Evolutionary conservation across 2,888 invertebrate genomes (phyloP).

Genomic region (Dascillus cervinus): DNA sequence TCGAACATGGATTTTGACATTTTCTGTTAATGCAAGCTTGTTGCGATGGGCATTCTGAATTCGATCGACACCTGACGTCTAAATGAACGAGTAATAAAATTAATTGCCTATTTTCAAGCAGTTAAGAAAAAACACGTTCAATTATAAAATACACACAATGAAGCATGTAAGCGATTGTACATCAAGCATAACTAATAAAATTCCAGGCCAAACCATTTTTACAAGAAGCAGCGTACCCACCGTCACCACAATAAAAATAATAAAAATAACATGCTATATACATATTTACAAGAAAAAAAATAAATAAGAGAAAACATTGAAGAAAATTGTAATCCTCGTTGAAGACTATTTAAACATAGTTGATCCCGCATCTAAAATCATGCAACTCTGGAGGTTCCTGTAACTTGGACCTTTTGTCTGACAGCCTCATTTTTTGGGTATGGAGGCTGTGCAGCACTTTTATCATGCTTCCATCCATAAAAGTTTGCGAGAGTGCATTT

Average conservation of each 20-base stretch:
- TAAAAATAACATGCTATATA: constrained; percentile 17
- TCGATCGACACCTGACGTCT: constrained; percentile 74
- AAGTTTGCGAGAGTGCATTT: constrained; percentile 21
- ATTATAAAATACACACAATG: constrained; percentile 8
- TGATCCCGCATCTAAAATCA: constrained; percentile 24
- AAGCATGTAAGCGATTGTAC: constrained; percentile 19
- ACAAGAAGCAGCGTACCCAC: constrained; percentile 2
- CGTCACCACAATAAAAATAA: constrained; percentile 1
- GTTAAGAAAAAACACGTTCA: constrained; percentile 8
- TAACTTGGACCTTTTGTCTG: constrained; percentile 33
- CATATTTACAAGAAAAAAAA: constrained; percentile 17
- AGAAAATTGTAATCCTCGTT: constrained; percentile 23
- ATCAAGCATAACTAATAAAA: constrained; percentile 3
- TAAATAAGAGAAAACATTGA: constrained; percentile 10
- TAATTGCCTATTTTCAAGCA: constrained; percentile 8
- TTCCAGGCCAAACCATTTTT: constrained; percentile 6
- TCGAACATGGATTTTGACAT: constrained; percentile 76
- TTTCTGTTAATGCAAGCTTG: constrained; percentile 72
- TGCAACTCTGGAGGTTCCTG: constrained; percentile 29
- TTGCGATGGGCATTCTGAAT: constrained; percentile 70
- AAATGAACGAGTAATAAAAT: constrained; percentile 15
- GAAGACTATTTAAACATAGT: constrained; percentile 24
- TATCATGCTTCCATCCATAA: constrained; percentile 25
- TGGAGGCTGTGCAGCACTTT: constrained; percentile 27
- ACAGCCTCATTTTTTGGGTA: constrained; percentile 27